Base-by-base conservation (phyloP, 2,797 vertebrate species). In the Pagetopsis macropterus region DNA sequence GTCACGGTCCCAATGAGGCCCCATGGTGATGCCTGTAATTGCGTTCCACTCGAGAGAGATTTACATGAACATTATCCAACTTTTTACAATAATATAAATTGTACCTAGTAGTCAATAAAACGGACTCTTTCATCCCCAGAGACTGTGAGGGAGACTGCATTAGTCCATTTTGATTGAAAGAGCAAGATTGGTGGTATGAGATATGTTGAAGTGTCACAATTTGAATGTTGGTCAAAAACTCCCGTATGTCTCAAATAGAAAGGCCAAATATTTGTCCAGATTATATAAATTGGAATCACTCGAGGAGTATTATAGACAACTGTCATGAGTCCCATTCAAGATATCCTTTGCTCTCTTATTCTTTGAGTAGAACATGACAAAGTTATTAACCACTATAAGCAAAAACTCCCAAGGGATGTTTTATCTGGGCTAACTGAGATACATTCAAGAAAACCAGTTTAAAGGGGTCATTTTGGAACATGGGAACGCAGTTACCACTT, bases 21-120 rank as follows among this genome's bases (percentile, higher is more conserved):
- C 64, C 23, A 3, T 17, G 59, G 49, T 51, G 56, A 37, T 43
- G 59, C 67, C 61, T 59, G 40, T 70, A 66, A 19, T 49, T 67
- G 9, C 64, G 13, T 64, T 68, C 41, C 6, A 3, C 50, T 58
- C 48, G 64, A 44, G 41, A 41, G 68, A 45, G 64, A 49, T 52
- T 66, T n/a, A 8, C 23, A 8, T 59, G 49, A 76, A 13, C 54
- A 55, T 62, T 37, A n/a, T 16, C n/a, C 40, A 33, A 19, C 15
- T 54, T 64, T 27, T 54, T 6, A 31, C 10, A 3, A 57, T 80
- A 11, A 56, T 43, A 55, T 44, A 17, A 61, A 9, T 63, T 43
- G 21, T 64, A 12, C 51, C 31, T 15, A 5, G 15, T 56, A 52
- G 12, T 55, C 21, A 12, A 4, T 33, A 15, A 59, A 60, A 55